A percentile compares a stretch with the other conserved stretches of the same genome.
Conservation (phyloP, 2,888 invertebrate species). For the Loripinus fragilis region DNA sequence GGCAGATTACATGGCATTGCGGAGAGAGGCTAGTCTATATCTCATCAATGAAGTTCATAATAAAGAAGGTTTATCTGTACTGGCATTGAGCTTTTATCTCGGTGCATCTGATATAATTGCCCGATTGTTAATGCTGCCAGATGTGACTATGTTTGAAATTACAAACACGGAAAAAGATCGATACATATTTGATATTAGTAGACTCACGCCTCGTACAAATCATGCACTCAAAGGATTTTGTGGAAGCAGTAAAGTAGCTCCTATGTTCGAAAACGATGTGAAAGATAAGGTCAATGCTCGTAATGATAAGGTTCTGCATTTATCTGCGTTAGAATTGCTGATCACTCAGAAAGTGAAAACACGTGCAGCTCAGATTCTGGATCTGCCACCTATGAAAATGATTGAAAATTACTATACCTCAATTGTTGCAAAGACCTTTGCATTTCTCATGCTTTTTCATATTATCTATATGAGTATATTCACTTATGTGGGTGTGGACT, state of each 20-base stretch:
- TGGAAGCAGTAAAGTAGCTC: constrained; percentile 23
- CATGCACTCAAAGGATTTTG: constrained; percentile 47
- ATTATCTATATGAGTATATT: constrained; percentile 79
- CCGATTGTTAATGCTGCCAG: constrained; percentile 70
- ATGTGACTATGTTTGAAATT: constrained; percentile 69
- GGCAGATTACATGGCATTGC: constrained; percentile 40
- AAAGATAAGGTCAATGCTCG: constrained; percentile 23
- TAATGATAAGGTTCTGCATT: constrained; percentile 39
- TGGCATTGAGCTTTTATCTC: constrained; percentile 72
- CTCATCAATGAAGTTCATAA: constrained; percentile 73
- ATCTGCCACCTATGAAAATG: constrained; percentile 75
- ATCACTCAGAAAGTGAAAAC: constrained; percentile 65
- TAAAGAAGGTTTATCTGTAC: constrained; percentile 69
- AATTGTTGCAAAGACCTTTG: constrained; percentile 76
- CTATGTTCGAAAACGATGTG: constrained; percentile 23
- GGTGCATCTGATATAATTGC: constrained; percentile 73
- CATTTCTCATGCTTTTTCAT: constrained; percentile 75
- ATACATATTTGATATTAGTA: constrained; percentile 76
- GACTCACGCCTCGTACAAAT: constrained; percentile 72
- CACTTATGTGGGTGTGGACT: constrained; percentile 66
- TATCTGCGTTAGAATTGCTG: constrained; percentile 78
- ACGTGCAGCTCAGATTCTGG: constrained; percentile 74
- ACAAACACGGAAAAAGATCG: constrained; percentile 20
- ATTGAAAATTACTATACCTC: constrained; percentile 76
- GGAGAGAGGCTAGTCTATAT: constrained; percentile 67